Conservation (phyloP, 2,113 vertebrate species). For the Myotis brandtii region DNA sequence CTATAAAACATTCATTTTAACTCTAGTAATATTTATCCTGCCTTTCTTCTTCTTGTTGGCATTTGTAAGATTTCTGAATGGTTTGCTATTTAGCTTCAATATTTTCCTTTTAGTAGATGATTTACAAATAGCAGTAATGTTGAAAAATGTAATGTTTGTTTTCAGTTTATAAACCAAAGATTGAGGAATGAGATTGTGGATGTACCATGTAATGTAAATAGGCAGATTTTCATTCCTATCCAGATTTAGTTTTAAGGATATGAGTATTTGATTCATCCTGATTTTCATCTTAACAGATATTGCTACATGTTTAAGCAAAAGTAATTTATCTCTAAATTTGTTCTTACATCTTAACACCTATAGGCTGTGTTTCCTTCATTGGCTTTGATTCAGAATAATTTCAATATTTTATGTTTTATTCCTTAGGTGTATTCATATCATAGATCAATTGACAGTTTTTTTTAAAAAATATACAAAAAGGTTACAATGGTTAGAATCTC, state of each 20-base stretch:
- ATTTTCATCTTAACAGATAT: slow-evolving; percentile 54
- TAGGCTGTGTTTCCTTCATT: slow-evolving; percentile 4
- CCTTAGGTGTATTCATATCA: slow-evolving; percentile 32
- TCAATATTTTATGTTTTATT: slow-evolving; percentile 28
- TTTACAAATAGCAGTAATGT: slow-evolving; percentile 61
- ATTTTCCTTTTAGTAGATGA: slow-evolving; percentile 61
- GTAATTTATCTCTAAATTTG: slow-evolving; percentile 40
- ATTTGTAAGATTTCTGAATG: slow-evolving; percentile 58
- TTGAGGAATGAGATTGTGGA: slow-evolving; percentile 55
- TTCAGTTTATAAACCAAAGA: slow-evolving; percentile 61
- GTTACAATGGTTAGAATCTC: slow-evolving; percentile 46
- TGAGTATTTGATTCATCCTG: slow-evolving; percentile 47
- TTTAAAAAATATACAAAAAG: not conserved
- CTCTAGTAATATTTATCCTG: slow-evolving; percentile 56
- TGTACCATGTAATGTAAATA: slow-evolving; percentile 19
- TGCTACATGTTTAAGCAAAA: slow-evolving; percentile 44
- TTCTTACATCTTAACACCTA: slow-evolving; percentile 25
- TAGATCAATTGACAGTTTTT: slow-evolving; percentile 36
- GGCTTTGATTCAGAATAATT: slow-evolving; percentile 58
- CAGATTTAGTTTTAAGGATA: slow-evolving; percentile 44
- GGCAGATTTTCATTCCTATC: slow-evolving; percentile 55
- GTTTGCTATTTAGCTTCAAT: slow-evolving; percentile 49
- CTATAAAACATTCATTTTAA: slow-evolving; percentile 61
- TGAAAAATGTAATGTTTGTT: slow-evolving; percentile 65
- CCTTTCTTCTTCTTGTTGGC: slow-evolving; percentile 41